Evolutionary conservation across 2,888 invertebrate genomes (phyloP), one percentile per base, ranked within the genome.

Genomic region (Aquatica leii): DNA sequence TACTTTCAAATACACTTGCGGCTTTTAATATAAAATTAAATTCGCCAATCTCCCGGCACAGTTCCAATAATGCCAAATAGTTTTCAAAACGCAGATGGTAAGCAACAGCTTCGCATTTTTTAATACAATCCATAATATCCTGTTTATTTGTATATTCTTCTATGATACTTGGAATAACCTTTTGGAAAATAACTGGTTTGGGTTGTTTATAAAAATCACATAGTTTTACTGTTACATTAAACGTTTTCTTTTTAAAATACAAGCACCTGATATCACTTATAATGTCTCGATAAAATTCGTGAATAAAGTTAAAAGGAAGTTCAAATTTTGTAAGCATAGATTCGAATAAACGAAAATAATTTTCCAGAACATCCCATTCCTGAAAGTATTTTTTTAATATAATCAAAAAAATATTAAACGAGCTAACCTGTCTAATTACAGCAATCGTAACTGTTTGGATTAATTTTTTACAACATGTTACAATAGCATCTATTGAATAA

Each of bases 401-500:
- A 24, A 24, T 24, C 6, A 20, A 17, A 8, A 1, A n/a, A 11
- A 21, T 20, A n/a, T 21, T 17, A 2, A 18, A 1, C 3, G n/a
- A 18, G 3, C 18, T 52, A 57, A 65, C 65, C 37, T 58, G 9
- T 43, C 43, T 58, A 12, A 37, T 40, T 21, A 54, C 37, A 15
- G 48, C 50, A 0, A 11, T n/a, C 11, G 21, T 34, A 12, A 48
- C 48, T 20, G 12, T 20, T 5, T n/a, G 18, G 20, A 61, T 8
- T 12, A 67, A 17, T 8, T 43, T 37, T 60, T 64, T 58, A 17
- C 66, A 68, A 15, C 60, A 65, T 11, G 54, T 34, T 12, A 46
- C 15, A 37, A 70, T 65, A 46, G 73, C 65, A 31, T 79, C 72
- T 17, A 71, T 56, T 15, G 76, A 73, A 35, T 79, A 73, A 15